Conservation (phyloP, 2,888 invertebrate species). For the Catotricha subobsoleta region DNA sequence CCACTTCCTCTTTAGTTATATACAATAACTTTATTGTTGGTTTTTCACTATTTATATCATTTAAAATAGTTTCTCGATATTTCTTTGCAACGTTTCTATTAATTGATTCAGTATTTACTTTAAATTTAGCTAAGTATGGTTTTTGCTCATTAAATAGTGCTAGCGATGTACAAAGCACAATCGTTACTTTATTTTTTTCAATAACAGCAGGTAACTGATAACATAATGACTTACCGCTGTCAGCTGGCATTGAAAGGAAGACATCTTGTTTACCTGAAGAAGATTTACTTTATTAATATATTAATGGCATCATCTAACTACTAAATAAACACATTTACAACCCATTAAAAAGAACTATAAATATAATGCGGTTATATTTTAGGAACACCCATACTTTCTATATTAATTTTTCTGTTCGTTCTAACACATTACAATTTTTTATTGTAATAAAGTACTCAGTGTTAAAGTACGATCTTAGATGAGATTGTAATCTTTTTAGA, state of each 20-base stretch:
- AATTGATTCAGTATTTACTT: slow-evolving; percentile 70
- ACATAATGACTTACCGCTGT: slow-evolving; percentile 92
- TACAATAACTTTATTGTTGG: slow-evolving; percentile 76
- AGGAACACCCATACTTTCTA: too few species aligned
- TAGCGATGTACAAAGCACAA: slow-evolving; percentile 90
- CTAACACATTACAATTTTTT: too few species aligned
- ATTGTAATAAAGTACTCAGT: too few species aligned
- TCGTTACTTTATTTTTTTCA: slow-evolving; percentile 58
- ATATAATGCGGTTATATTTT: too few species aligned
- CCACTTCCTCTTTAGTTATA: slow-evolving; percentile 92
- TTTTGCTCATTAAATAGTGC: slow-evolving; percentile 97
- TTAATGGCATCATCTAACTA: too few species aligned
- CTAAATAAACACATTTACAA: background rate
- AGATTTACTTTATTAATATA: background rate
- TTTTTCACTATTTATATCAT: slow-evolving; percentile 52
- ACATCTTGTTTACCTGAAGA: slow-evolving; percentile 66
- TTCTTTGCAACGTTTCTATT: slow-evolving; percentile 75
- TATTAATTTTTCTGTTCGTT: too few species aligned
- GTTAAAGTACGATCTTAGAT: too few species aligned
- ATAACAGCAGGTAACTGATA: slow-evolving; percentile 89
- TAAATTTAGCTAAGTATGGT: slow-evolving; percentile 58
- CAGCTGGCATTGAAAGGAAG: slow-evolving; percentile 96
- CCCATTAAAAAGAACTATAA: background rate
- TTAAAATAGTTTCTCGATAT: slow-evolving; percentile 59
- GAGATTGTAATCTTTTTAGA: too few species aligned